Conservation (phyloP, 2,888 invertebrate species). For the Trimorus sp. region DNA sequence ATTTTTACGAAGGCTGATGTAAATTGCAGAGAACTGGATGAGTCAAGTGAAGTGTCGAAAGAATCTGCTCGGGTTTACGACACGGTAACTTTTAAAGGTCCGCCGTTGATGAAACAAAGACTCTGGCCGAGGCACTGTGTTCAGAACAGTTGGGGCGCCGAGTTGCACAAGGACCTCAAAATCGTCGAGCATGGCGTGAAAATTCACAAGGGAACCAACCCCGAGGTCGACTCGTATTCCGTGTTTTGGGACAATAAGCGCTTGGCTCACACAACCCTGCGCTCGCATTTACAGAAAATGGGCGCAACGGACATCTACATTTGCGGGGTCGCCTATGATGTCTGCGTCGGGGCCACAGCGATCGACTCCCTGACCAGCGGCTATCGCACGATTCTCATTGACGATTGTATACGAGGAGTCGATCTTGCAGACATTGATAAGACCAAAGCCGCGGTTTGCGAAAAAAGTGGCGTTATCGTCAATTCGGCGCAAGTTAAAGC, state of each 20-base stretch:
- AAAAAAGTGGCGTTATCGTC: constrained; percentile 91
- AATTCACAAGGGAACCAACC: constrained; percentile 95
- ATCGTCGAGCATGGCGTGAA: constrained; percentile 90
- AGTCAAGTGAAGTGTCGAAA: constrained; percentile 75
- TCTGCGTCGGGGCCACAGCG: constrained; percentile 96
- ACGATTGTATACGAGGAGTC: constrained; percentile 95
- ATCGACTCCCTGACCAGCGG: constrained; percentile 95
- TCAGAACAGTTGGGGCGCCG: constrained; percentile 97
- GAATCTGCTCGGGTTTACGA: constrained; percentile 93
- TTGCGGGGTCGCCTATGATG: constrained; percentile 97
- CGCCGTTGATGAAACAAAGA: constrained; percentile 92
- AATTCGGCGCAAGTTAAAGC: constrained; percentile 90
- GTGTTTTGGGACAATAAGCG: constrained; percentile 99
- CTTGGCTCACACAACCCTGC: constrained; percentile 92
- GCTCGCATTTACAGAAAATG: constrained; percentile 89
- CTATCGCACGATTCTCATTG: constrained; percentile 93
- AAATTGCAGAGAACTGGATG: constrained; percentile 76
- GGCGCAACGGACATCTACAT: constrained; percentile 96
- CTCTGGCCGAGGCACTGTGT: constrained; percentile 99
- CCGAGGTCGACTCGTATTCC: constrained; percentile 98
- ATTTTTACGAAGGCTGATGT: no score
- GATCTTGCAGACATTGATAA: constrained; percentile 91
- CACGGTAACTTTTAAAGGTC: constrained; percentile 95
- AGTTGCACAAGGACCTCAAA: constrained; percentile 94
- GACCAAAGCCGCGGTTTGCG: constrained; percentile 89